Conservation (phyloP, 2,888 invertebrate species). For the Steinernema carpocapsae region DNA sequence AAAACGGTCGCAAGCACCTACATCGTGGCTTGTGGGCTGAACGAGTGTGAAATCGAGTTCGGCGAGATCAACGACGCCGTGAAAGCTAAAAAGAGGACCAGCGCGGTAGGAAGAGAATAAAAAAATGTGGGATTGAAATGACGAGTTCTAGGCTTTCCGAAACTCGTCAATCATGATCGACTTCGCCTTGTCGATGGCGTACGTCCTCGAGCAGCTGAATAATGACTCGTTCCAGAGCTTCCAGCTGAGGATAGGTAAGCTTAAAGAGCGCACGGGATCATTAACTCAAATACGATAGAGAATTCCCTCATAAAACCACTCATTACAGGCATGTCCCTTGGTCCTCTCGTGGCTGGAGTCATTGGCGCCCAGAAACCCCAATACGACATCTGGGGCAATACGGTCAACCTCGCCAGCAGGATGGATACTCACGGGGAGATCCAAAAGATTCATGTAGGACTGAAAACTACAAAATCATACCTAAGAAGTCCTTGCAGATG, state of each 20-base stretch:
- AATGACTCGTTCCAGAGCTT: slow-evolving; percentile 95
- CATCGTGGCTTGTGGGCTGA: slow-evolving; percentile 91
- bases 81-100: slow-evolving; percentile 8
- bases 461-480: not conserved
- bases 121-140: slow-evolving; percentile 23
- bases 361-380: slow-evolving; percentile 96
- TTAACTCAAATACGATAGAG: not conserved
- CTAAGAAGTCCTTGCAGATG: slow-evolving; percentile 72
- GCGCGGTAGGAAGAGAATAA: not conserved
- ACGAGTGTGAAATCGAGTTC: slow-evolving; percentile 57
- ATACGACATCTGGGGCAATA: slow-evolving; percentile 98
- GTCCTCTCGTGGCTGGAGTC: slow-evolving; percentile 92
- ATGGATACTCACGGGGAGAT: slow-evolving; percentile 95
- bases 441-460: slow-evolving; percentile 74
- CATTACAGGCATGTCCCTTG: slow-evolving; percentile 80
- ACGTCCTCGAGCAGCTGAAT: slow-evolving; percentile 90
- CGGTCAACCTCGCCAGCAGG: slow-evolving; percentile 92
- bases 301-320: not conserved
- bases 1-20: slow-evolving; percentile 98
- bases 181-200: slow-evolving; percentile 89
- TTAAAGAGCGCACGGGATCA: not conserved
- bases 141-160: slow-evolving; percentile 51
- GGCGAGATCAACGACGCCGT: slow-evolving; percentile 44
- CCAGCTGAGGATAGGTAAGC: slow-evolving; percentile 86
- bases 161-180: slow-evolving; percentile 89